Evolutionary conservation across 2,888 invertebrate species (phyloP).

Genomic region (Herminia tarsipennalis): DNA sequence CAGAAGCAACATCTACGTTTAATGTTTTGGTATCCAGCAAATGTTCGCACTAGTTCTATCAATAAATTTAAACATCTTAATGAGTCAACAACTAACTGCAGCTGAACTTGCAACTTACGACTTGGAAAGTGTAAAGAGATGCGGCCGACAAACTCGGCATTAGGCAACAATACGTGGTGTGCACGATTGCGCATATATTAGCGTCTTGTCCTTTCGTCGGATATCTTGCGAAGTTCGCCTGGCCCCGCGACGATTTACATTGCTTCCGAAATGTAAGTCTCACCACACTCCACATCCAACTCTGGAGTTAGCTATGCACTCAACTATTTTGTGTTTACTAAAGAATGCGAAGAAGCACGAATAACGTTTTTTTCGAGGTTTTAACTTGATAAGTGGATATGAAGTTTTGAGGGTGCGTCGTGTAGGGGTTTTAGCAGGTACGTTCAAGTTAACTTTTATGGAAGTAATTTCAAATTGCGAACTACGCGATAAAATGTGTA

Average conservation of each 20-base stretch:
- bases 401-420: slow-evolving; percentile 35
- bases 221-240: slow-evolving; percentile 78
- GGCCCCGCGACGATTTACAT: slow-evolving; percentile 79
- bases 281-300: slow-evolving; percentile 59
- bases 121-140: slow-evolving; percentile 65
- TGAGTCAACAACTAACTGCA: slow-evolving; percentile 31
- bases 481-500: slow-evolving; percentile 16
- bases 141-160: slow-evolving; percentile 74
- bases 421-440: slow-evolving; percentile 21
- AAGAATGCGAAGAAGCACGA: slow-evolving; percentile 50
- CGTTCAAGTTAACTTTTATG: slow-evolving; percentile 20
- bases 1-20: too few species aligned
- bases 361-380: slow-evolving; percentile 40
- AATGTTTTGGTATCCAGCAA: background rate
- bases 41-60: background rate
- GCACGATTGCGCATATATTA: slow-evolving; percentile 83
- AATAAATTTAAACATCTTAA: slow-evolving; percentile 14
- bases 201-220: slow-evolving; percentile 83
- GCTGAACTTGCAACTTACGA: slow-evolving; percentile 30
- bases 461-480: slow-evolving; percentile 29
- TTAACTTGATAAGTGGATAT: slow-evolving; percentile 39
- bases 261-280: slow-evolving; percentile 77
- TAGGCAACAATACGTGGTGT: slow-evolving; percentile 79
- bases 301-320: slow-evolving; percentile 47
- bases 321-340: slow-evolving; percentile 60